A percentile compares a stretch with the other conserved stretches of the same genome.
Conservation (phyloP, 2,113 vertebrate genomes). For the Drymodes brunneopygia region DNA sequence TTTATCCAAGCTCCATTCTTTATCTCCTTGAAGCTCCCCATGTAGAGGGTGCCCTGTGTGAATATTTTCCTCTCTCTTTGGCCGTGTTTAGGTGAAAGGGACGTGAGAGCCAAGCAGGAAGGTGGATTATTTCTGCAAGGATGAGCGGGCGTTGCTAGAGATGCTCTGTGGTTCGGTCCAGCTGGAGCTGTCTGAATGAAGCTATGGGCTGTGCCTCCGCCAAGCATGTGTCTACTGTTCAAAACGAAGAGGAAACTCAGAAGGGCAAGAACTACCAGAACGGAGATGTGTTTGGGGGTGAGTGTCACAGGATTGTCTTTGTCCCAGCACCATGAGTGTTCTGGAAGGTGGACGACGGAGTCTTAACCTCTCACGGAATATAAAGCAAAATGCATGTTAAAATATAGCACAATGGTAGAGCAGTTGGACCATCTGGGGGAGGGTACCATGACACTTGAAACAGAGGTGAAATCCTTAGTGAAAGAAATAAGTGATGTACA, state of each 20-base stretch:
- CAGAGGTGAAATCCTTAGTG: background rate
- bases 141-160: constrained; percentile 72
- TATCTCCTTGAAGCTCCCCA: background rate
- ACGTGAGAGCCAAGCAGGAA: background rate
- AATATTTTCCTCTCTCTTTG: background rate
- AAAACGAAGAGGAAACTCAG: constrained; percentile 95
- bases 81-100: constrained; percentile 38
- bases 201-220: constrained; percentile 99
- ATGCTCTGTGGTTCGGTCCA: constrained; percentile 81
- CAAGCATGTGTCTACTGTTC: constrained; percentile 99
- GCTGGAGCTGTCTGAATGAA: constrained; percentile 88
- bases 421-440: background rate
- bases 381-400: background rate
- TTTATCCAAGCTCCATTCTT: background rate
- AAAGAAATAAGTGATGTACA: background rate
- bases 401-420: background rate
- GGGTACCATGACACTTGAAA: background rate
- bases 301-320: constrained; percentile 49
- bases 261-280: constrained; percentile 97
- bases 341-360: background rate
- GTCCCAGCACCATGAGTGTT: background rate
- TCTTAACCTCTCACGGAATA: background rate
- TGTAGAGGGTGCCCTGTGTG: background rate
- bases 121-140: constrained; percentile 46
- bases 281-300: constrained; percentile 94